Evolutionary conservation across 2,888 invertebrate species (phyloP), one percentile per base, ranked within the genome.

Genomic region (Cosmopolites sordidus): DNA sequence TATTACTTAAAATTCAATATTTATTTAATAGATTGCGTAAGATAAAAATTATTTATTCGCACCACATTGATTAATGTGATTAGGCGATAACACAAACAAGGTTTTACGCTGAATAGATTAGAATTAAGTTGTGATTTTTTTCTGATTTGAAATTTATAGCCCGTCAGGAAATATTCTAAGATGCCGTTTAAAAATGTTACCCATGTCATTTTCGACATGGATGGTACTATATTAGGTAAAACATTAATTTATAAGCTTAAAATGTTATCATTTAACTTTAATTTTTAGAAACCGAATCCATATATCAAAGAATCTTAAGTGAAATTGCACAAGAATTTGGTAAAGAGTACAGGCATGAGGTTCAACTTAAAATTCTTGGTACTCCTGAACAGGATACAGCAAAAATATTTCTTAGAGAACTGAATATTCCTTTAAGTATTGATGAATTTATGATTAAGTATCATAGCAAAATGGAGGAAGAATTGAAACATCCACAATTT

Each of bases 151-250:
- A n/a, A n/a, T n/a, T n/a, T n/a, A n/a, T n/a, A n/a, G n/a, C n/a
- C n/a, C n/a, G n/a, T n/a, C n/a, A n/a, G 22, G 8, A 22, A 22
- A 22, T 22, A 22, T 22, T 22, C 22, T 5, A 22, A 58, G 49
- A 70, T 70, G 69, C 46, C 61, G 33, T 79, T 75, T 56, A 78
- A 76, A 63, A 79, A 78, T 62, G 85, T 87, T 8, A 85, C 87
- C 2, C 89, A 90, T 70, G 86, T 89, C 60, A 84, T 90, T 63
- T 90, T 85, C 69, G 85, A 86, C 68, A 78, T 84, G 75, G 85
- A 85, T 68, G 85, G 85, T 5, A 73, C 83, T 17, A 67, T 85
- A 39, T 68, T 85, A 50, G 80, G 81, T 81, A 73, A 44, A 53
- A 16, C 3, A 22, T 40, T 40, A 40, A 40, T 40, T 40, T 16